Evolutionary conservation across 1,140 invertebrate species (phyloP), one percentile per base, ranked within the genome.

Genomic region (Phortica variegata): DNA sequence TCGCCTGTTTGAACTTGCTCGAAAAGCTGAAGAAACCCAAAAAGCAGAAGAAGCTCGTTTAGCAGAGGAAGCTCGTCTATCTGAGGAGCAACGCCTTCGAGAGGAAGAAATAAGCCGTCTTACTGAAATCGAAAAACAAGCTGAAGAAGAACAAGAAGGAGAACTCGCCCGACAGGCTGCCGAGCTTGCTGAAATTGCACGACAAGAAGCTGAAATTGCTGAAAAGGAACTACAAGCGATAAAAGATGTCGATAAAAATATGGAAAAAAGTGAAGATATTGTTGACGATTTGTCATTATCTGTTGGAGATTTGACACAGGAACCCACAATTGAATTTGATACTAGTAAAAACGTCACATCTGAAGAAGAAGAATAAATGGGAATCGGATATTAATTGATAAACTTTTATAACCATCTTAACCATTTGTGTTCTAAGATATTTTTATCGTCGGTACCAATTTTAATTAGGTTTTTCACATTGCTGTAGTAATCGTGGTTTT

Each of bases 101-200:
- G 79, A 82, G 53, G 80, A 82, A 48, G 80, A 82, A 61, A 60
- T 82, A 12, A 76, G 72, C 3, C 75, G 77, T 60, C 69, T 85
- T 60, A 82, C 80, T 6, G 84, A 85, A 73, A 62, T 75, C 12
- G 73, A 75, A 47, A 75, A 62, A 26, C 79, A 82, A 36, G 81
- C 82, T 7, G 79, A 78, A 63, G 81, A 83, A 75, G 82, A 84
- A 65, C 79, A 79, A 5, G 82, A 83, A 65, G 80, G 78, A 3
- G 83, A 83, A 47, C 68, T 83, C 34, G 82, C 81, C 38, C 74
- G 81, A 54, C 82, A 83, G 57, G 78, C 78, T 33, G 79, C 79
- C 31, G 80, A 83, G 56, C 65, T 83, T 26, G 82, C 82, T 47
- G 82, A 83, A 65, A 73, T 82, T 6, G 82, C 81, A 16, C 78